Evolutionary conservation across 1,140 invertebrate species (phyloP), one percentile per base, ranked within the genome.

Genomic region (Prorops nasuta): DNA sequence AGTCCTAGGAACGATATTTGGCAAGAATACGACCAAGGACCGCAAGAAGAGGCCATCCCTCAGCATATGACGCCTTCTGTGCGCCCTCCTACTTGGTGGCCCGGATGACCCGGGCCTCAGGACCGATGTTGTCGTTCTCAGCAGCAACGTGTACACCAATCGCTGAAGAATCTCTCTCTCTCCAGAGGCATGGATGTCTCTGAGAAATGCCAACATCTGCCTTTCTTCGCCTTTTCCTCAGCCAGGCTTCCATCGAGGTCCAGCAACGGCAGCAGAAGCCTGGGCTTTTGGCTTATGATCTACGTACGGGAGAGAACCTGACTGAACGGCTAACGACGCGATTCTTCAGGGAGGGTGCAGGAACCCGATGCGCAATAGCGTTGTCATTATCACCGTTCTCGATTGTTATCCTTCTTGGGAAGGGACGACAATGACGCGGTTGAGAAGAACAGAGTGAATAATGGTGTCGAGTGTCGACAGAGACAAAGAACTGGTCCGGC

Each of bases 1-100:
- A 69, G 84, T 85, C 44, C 81, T 90, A 47, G 87, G 87, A 8
- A 88, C 86, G 58, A 88, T 90, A 65, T 89, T 91, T 54, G 86
- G 87, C 1, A 87, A 87, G 71, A 87, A 86, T 65, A 86, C 82
- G 51, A 86, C 85, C 67, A 84, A 83, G 53, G 84, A 86, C 48
- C 76, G 85, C 51, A 88, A 88, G 72, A 88, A 89, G 71, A 78
- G 88, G 62, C 87, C 87, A 19, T 90, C 87, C 7, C 76, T 89
- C 54, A 88, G 85, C 65, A 87, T 89, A 78, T 85, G 71, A 74
- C 72, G 68, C 56, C 64, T 72, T 53, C 62, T 73, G 38, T 69
- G 63, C 67, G 64, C 67, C 66, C 72, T 73, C 61, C 66, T 74
- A 45, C 64, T 73, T 56, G 64, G 63, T 45, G 64, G 56, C 51